These are phyloP conservation scores for Siphamia tubifer DNA, from an alignment of 2,113 vertebrate species.

Conservation along the genomic window DNA sequence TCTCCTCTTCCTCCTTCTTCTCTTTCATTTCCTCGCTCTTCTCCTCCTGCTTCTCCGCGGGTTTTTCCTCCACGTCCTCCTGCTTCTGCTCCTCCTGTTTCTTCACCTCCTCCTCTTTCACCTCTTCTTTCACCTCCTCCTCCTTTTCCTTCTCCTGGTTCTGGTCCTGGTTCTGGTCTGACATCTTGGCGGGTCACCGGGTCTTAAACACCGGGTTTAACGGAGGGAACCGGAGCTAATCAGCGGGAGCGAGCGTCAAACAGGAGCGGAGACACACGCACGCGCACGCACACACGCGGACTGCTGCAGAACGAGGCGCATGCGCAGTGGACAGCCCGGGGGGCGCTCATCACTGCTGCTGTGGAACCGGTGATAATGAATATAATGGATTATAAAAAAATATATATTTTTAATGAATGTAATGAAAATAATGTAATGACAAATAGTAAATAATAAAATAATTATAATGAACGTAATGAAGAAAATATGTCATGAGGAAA, in stretches of 20 bases:
- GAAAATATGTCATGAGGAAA: no score
- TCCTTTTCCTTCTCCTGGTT: background rate
- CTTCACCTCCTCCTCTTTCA: conserved; percentile 72
- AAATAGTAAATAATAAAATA: no score
- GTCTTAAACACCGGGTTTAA: no score
- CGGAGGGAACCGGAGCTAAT: no score
- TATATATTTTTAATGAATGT: no score
- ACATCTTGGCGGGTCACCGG: no score
- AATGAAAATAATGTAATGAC: no score
- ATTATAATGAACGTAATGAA: no score
- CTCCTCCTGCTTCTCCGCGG: background rate
- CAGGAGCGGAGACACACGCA: no score
- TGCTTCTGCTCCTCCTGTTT: conserved; percentile 54
- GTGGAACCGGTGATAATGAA: background rate
- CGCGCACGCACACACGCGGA: background rate
- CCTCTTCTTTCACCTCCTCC: background rate
- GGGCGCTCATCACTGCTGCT: background rate
- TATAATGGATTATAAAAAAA: background rate
- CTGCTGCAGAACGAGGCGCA: conserved; percentile 34
- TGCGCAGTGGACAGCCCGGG: conserved; percentile 13
- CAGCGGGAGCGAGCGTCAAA: no score
- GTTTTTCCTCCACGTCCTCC: background rate
- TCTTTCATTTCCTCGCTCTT: background rate
- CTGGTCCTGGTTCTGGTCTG: background rate
- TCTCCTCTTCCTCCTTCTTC: background rate